Conservation (phyloP, 2,797 vertebrate genomes). For the Zenarchopterus dispar region DNA sequence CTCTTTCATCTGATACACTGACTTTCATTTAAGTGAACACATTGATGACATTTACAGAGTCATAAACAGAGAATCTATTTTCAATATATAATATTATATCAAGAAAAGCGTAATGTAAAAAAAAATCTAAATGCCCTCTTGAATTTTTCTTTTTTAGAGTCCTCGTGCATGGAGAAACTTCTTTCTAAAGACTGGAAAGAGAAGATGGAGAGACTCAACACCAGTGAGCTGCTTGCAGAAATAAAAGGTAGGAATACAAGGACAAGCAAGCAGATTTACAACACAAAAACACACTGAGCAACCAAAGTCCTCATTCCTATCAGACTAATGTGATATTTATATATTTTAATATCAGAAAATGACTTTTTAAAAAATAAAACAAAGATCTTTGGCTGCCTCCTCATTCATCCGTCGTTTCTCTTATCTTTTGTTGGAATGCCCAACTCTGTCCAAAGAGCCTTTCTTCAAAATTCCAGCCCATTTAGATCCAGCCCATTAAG, state of each 20-base stretch:
- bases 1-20: constrained; percentile 28
- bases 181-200: constrained; percentile 98
- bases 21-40: constrained; percentile 26
- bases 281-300: constrained; percentile 20
- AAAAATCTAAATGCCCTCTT: constrained; percentile 1
- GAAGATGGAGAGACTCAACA: constrained; percentile 96
- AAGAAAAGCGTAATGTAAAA: neutral
- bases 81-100: neutral
- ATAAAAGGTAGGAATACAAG: constrained; percentile 89
- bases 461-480: constrained; percentile 59
- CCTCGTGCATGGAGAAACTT: constrained; percentile 94
- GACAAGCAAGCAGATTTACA: constrained; percentile 8
- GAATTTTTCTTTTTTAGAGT: constrained; percentile 77
- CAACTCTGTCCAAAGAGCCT: constrained; percentile 61
- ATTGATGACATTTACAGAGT: constrained; percentile 18
- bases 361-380: constrained; percentile 67
- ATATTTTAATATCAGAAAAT: constrained; percentile 63
- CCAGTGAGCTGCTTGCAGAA: constrained; percentile 93
- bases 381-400: constrained; percentile 69
- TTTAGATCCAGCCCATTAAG: constrained; percentile 39
- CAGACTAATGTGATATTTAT: constrained; percentile 49
- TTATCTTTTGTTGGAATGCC: constrained; percentile 74
- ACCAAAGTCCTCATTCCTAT: constrained; percentile 56
- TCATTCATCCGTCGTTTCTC: constrained; percentile 57
- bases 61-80: constrained; percentile 2